Percentiles rank a stretch among this genome's conserved stretches.
These are phyloP conservation scores for Orcinus orca DNA, from an alignment of 2,113 vertebrate species.

Conservation along the genomic window DNA sequence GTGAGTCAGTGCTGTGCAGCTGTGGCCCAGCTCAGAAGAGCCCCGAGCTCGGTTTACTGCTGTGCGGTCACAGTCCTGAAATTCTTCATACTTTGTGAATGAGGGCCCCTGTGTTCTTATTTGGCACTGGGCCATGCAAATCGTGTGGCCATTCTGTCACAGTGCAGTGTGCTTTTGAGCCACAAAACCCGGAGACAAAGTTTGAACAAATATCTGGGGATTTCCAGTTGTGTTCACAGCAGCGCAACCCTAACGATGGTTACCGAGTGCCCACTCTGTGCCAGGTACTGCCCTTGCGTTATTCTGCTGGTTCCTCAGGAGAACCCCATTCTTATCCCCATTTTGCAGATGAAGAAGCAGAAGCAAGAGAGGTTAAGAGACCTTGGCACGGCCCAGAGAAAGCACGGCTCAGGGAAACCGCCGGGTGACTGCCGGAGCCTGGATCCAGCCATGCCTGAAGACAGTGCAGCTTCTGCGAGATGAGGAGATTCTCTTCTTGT, in stretches of 20 bases:
- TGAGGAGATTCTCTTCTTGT: not conserved
- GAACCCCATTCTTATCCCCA: not conserved
- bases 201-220: accelerated
- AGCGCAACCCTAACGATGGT: accelerated
- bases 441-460: not conserved
- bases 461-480: not conserved
- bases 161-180: not conserved
- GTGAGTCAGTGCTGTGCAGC: not conserved
- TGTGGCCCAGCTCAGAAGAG: not conserved
- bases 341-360: not conserved
- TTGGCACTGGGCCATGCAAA: not conserved
- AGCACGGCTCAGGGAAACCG: no score
- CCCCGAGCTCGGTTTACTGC: accelerated
- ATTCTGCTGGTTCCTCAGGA: not conserved
- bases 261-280: accelerated
- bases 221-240: not conserved
- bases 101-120: not conserved
- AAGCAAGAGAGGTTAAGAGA: not conserved
- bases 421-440: not conserved
- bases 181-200: not conserved
- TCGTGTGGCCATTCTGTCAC: not conserved
- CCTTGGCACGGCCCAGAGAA: not conserved
- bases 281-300: accelerated
- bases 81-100: no score
- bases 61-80: not conserved